Evolutionary conservation across 2,113 vertebrate species (phyloP).

Genomic region (Chinchilla lanigera): DNA sequence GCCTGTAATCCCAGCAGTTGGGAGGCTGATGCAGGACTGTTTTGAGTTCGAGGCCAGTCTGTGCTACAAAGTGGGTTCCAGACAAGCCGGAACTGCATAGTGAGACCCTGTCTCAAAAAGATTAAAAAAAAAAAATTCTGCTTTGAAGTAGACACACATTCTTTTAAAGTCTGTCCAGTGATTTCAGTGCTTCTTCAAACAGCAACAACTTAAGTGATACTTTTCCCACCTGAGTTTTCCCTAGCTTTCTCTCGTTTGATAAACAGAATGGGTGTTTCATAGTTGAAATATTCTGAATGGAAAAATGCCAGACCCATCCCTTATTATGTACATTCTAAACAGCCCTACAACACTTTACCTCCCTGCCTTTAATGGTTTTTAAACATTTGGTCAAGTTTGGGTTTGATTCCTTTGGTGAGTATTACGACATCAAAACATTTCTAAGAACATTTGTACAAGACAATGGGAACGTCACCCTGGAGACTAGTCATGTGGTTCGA

Average conservation of each 20-base stretch:
- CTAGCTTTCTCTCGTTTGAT: constrained; percentile 35
- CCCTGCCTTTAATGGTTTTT: background rate
- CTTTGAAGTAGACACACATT: background rate
- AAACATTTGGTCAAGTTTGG: background rate
- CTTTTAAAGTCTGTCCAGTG: constrained; percentile 47
- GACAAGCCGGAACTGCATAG: too few species aligned
- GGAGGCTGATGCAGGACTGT: too few species aligned
- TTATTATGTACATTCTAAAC: background rate
- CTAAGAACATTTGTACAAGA: constrained; percentile 1
- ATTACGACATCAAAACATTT: constrained; percentile 15
- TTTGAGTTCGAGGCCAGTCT: too few species aligned
- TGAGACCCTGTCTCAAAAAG: too few species aligned
- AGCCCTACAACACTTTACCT: constrained; percentile 6
- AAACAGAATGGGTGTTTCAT: constrained; percentile 59
- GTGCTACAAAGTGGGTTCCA: too few species aligned
- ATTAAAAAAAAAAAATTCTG: background rate
- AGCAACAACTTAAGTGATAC: constrained; percentile 41
- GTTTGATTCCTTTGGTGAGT: constrained; percentile 22
- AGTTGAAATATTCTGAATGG: constrained; percentile 78
- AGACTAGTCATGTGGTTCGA: constrained; percentile 70
- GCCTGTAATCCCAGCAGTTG: too few species aligned
- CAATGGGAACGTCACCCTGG: constrained; percentile 20
- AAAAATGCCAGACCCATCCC: constrained; percentile 68
- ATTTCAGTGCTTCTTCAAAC: constrained; percentile 26
- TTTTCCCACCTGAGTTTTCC: background rate